Conservation (phyloP, 2,797 vertebrate species). For the Parauchenoglanis ngamensis region DNA sequence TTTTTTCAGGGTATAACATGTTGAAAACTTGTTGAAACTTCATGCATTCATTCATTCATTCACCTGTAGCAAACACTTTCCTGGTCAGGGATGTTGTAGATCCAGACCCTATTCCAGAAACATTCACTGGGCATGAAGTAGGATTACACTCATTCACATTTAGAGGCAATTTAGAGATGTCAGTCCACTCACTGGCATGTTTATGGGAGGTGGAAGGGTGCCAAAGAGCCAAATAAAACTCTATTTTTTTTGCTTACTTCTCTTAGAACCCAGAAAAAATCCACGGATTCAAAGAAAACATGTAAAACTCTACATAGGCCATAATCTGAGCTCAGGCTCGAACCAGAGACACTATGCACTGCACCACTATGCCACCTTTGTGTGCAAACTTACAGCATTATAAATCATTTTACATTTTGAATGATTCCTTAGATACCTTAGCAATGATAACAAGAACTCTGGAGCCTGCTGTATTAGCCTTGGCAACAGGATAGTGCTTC, state of each 20-base stretch:
- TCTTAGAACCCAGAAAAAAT: neutral
- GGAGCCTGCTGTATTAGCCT: conserved; percentile 34
- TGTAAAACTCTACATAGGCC: neutral
- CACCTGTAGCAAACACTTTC: neutral
- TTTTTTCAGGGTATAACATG: neutral
- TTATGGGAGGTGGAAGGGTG: neutral
- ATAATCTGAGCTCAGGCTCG: neutral
- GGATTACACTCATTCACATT: neutral
- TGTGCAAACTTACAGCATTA: neutral
- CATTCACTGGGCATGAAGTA: neutral
- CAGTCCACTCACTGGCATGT: neutral
- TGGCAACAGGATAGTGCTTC: conserved; percentile 30
- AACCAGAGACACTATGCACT: neutral
- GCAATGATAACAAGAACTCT: conserved; percentile 23
- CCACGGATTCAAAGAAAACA: neutral
- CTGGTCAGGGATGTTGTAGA: neutral
- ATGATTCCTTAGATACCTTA: conserved; percentile 26
- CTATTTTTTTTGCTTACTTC: neutral
- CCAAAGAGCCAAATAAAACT: neutral
- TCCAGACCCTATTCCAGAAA: neutral
- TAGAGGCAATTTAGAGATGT: neutral
- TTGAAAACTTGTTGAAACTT: neutral
- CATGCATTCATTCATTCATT: neutral
- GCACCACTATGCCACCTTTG: neutral
- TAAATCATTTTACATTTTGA: conserved; percentile 18